These are phyloP conservation scores for Poeciliopsis gracilis DNA, from an alignment of 2,797 vertebrate species.

Conservation along the genomic window DNA sequence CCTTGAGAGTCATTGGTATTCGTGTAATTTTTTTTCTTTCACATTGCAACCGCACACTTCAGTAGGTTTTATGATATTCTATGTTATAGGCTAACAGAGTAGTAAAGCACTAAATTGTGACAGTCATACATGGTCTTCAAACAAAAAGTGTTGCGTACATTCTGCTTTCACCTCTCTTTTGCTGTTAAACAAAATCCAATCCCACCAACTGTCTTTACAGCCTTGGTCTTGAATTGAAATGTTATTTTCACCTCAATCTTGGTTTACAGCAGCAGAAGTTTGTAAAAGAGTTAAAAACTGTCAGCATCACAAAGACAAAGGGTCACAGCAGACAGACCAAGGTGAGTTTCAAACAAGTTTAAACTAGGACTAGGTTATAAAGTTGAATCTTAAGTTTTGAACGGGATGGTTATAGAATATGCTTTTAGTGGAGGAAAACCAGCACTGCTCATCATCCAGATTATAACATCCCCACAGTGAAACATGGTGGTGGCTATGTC, in stretches of 20 bases:
- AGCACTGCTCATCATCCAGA: not conserved
- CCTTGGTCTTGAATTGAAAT: not conserved
- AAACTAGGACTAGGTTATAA: not conserved
- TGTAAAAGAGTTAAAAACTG: not conserved
- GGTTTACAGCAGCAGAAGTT: not conserved
- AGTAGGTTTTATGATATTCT: not conserved
- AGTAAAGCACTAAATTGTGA: not conserved
- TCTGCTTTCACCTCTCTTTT: not conserved
- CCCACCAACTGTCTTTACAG: not conserved
- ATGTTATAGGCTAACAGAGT: not conserved
- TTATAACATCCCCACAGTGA: not conserved
- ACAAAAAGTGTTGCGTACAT: not conserved
- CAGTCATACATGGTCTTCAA: not conserved
- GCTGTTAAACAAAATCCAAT: not conserved
- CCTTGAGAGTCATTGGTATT: not conserved
- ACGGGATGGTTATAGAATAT: not conserved
- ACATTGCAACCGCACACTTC: not conserved
- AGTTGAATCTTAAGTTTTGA: not conserved
- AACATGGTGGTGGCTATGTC: not conserved
- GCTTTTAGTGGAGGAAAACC: not conserved
- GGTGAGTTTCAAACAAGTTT: not conserved
- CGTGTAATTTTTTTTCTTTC: too few species aligned
- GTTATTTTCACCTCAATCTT: not conserved
- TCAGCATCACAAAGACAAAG: not conserved
- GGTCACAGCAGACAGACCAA: not conserved